Evolutionary conservation across 2,113 vertebrate species (phyloP).

Genomic region (Noctilio leporinus): DNA sequence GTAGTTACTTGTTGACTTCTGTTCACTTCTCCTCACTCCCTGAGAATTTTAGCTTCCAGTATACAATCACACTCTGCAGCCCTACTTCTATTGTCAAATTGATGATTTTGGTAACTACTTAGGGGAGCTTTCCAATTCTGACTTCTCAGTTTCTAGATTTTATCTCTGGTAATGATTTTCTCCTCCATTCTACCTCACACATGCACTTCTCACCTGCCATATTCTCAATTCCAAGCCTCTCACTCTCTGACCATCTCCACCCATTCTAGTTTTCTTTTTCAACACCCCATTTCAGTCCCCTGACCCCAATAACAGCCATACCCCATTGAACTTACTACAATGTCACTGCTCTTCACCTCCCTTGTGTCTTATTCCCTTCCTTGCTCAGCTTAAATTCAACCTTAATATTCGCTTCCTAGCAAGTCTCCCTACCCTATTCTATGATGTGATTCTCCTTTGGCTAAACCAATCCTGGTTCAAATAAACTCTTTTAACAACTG

Average conservation of each 20-base stretch:
- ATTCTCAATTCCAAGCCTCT: neutral
- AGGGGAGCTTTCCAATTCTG: neutral
- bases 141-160: neutral
- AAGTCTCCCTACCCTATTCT: neutral
- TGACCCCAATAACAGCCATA: neutral
- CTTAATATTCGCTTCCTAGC: neutral
- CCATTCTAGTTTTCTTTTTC: neutral
- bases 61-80: neutral
- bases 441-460: neutral
- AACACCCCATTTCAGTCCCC: neutral
- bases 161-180: neutral
- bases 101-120: neutral
- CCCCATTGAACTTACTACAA: neutral
- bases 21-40: neutral
- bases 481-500: neutral
- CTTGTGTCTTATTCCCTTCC: neutral
- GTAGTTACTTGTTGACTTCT: neutral
- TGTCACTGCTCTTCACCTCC: neutral
- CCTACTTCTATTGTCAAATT: neutral
- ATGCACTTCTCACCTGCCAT: neutral
- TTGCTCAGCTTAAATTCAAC: neutral
- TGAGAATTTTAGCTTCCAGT: neutral
- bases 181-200: neutral
- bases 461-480: neutral
- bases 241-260: neutral